phyloP scores from a whole-genome alignment of 1,140 invertebrate species.

The Frieseomelitta varia region DNA sequence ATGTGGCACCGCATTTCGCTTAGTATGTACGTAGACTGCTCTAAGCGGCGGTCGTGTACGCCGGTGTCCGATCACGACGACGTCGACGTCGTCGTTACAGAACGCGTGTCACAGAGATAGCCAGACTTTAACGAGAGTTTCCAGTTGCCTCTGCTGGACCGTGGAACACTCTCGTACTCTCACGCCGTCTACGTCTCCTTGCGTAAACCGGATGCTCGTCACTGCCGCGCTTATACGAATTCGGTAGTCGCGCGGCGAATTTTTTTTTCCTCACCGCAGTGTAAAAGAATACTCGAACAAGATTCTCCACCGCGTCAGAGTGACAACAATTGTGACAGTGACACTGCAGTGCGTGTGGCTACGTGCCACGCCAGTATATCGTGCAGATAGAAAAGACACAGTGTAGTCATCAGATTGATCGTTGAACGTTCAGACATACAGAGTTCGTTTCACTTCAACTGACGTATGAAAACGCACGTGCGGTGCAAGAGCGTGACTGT shows the following conservation, averaged over 20 bases:
- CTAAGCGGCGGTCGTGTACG: constrained; percentile 74
- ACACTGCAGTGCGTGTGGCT: constrained; percentile 36
- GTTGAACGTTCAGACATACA: not conserved
- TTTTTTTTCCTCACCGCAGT: not conserved
- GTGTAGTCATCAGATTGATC: not conserved
- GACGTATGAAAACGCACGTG: constrained; percentile 6
- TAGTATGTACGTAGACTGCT: constrained; percentile 80
- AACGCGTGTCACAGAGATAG: constrained; percentile 39
- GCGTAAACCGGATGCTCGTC: constrained; percentile 45
- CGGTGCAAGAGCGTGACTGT: not conserved
- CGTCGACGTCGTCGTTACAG: constrained; percentile 45
- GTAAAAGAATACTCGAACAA: not conserved
- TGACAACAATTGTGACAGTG: constrained; percentile 53
- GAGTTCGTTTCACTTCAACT: not conserved
- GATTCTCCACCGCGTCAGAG: constrained; percentile 11
- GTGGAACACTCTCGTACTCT: constrained; percentile 42
- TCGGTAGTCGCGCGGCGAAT: constrained; percentile 29
- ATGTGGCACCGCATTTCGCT: constrained; percentile 78
- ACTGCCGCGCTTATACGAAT: constrained; percentile 42
- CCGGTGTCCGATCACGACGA: constrained; percentile 44
- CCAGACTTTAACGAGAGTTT: constrained; percentile 15
- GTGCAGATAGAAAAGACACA: constrained; percentile 16
- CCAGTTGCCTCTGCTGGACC: constrained; percentile 43
- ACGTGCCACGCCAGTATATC: constrained; percentile 10
- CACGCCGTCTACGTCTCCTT: constrained; percentile 43